Percentiles rank a stretch among this genome's conserved stretches.
Evolutionary conservation across 2,113 vertebrate genomes (phyloP).

Genomic region (Psettodes erumei): DNA sequence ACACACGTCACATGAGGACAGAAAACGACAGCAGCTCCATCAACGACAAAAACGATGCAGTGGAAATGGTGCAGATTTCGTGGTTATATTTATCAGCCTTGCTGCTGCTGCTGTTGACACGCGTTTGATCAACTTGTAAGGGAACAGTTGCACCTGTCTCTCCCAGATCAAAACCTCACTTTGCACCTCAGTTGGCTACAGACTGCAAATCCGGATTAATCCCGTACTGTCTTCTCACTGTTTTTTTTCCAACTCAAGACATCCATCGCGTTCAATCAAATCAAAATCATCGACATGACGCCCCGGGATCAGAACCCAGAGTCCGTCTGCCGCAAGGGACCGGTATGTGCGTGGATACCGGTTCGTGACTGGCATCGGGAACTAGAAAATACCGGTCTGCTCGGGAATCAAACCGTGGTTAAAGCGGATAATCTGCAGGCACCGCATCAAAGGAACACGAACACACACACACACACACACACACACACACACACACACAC

Average conservation of each 20-base stretch:
- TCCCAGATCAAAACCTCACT: neutral
- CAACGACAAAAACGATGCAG: too few relatives aligned
- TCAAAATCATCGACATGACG: neutral
- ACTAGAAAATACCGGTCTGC: constrained; percentile 39
- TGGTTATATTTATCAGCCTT: too few relatives aligned
- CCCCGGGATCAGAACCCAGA: neutral
- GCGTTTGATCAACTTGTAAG: neutral
- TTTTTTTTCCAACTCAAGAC: neutral
- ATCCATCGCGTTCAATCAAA: neutral
- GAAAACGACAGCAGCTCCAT: constrained; percentile 5
- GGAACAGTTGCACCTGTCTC: constrained; percentile 25
- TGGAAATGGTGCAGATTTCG: too few relatives aligned
- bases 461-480: too few relatives aligned
- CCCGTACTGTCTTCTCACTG: neutral
- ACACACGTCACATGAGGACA: constrained; percentile 26
- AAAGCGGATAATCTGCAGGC: constrained; percentile 75
- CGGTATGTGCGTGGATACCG: neutral
- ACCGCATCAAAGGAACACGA: constrained; percentile 52
- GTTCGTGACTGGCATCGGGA: constrained; percentile 17
- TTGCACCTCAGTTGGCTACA: neutral
- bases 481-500: neutral
- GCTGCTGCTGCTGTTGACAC: neutral
- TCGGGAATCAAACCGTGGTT: constrained; percentile 38
- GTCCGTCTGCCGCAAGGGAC: too few relatives aligned
- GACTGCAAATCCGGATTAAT: constrained; percentile 51